Percentiles rank a stretch among this genome's conserved stretches.
These are phyloP conservation scores for Chionoecetes opilio DNA, from an alignment of 1,140 invertebrate species.

Conservation along the genomic window DNA sequence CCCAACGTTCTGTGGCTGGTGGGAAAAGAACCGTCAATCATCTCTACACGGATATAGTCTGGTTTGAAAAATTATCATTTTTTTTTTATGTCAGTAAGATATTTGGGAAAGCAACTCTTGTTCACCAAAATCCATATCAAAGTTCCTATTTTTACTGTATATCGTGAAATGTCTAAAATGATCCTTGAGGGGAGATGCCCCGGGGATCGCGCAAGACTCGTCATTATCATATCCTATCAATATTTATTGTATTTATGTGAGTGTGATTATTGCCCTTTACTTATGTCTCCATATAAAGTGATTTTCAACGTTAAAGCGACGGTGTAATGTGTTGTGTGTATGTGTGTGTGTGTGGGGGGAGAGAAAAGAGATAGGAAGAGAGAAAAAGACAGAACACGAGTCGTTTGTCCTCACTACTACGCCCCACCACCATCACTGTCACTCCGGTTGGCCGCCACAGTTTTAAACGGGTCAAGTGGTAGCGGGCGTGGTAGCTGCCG, in stretches of 20 bases:
- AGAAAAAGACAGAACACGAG: background rate
- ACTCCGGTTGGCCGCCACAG: background rate
- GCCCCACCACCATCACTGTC: background rate
- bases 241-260: slow-evolving; percentile 41
- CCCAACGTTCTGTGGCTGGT: background rate
- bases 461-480: background rate
- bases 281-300: slow-evolving; percentile 31
- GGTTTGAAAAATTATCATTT: too few relatives aligned
- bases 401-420: background rate
- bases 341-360: background rate
- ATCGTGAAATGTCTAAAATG: background rate
- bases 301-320: background rate
- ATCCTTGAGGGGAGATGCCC: too few relatives aligned
- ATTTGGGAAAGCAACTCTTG: background rate
- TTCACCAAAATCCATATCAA: slow-evolving; percentile 30
- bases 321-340: background rate
- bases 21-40: background rate
- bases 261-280: background rate
- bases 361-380: background rate
- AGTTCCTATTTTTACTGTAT: slow-evolving; percentile 22
- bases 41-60: background rate
- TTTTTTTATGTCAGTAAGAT: background rate
- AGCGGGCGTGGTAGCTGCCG: background rate
- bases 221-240: background rate
- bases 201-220: too few relatives aligned